Conservation (phyloP, 2,797 vertebrate genomes). For the Syncerus caffer region DNA sequence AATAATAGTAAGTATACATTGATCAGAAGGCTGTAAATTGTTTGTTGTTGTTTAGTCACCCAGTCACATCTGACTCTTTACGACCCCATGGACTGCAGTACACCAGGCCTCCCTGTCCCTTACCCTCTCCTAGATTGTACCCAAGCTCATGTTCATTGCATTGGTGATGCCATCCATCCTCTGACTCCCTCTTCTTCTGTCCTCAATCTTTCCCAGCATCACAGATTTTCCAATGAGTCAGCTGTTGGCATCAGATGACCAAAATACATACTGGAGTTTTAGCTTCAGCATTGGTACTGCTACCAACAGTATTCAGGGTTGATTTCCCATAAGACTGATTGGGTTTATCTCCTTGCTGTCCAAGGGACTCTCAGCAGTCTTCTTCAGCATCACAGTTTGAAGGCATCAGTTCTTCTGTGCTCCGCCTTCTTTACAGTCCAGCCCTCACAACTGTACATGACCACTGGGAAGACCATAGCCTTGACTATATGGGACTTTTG, state of each 20-base stretch:
- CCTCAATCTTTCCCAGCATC: neutral
- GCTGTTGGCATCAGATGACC: neutral
- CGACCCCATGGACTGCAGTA: fast-evolving
- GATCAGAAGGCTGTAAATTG: neutral
- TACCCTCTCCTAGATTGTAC: neutral
- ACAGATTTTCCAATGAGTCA: neutral
- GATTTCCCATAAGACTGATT: neutral
- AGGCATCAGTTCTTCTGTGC: neutral
- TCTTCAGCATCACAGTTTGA: neutral
- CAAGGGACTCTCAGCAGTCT: neutral
- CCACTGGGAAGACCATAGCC: neutral
- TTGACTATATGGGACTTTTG: neutral
- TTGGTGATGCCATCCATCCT: neutral
- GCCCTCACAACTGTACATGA: neutral
- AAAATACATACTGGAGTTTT: neutral
- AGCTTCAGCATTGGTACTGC: neutral
- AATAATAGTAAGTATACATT: neutral
- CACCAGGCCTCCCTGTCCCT: neutral
- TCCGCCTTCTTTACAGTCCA: neutral
- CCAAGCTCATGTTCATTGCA: neutral
- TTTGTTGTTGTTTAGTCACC: neutral
- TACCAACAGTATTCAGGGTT: neutral
- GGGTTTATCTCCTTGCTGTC: neutral
- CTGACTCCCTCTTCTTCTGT: neutral
- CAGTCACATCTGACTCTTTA: neutral